Percentiles rank a stretch among this genome's conserved stretches.
phyloP scores from a whole-genome alignment of 2,797 vertebrate species.

The Fringilla coelebs region DNA sequence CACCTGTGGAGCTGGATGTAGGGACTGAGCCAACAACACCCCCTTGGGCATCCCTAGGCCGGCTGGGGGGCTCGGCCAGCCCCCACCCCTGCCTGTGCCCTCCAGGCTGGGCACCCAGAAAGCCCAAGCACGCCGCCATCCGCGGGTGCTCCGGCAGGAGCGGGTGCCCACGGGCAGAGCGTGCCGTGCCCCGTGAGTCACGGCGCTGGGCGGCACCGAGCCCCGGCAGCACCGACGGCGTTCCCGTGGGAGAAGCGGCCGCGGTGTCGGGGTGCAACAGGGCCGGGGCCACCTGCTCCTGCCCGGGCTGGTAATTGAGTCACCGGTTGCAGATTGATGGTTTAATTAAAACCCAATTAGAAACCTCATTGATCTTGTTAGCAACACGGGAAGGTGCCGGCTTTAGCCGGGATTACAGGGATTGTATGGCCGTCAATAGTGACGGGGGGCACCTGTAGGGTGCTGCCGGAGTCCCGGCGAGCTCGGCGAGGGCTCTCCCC shows the following conservation, averaged over 20 bases:
- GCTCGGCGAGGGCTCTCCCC: rapidly evolving
- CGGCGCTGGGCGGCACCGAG: not conserved
- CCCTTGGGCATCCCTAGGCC: rapidly evolving
- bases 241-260: not conserved
- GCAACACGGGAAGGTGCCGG: conserved; percentile 35
- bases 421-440: not conserved
- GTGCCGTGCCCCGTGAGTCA: not conserved
- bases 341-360: conserved; percentile 77
- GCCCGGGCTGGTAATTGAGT: conserved; percentile 51
- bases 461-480: rapidly evolving
- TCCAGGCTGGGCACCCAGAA: not conserved
- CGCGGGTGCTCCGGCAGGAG: not conserved
- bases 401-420: conserved; percentile 38
- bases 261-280: not conserved
- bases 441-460: not conserved
- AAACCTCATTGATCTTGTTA: conserved; percentile 71
- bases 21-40: rapidly evolving
- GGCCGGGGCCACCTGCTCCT: not conserved
- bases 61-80: not conserved
- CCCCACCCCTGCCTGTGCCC: not conserved
- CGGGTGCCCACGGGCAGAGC: not conserved
- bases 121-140: rapidly evolving
- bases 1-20: rapidly evolving
- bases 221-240: rapidly evolving
- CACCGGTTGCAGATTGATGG: conserved; percentile 66